Conservation (phyloP, 2,888 invertebrate species). For the Zygogramma bicolorata region DNA sequence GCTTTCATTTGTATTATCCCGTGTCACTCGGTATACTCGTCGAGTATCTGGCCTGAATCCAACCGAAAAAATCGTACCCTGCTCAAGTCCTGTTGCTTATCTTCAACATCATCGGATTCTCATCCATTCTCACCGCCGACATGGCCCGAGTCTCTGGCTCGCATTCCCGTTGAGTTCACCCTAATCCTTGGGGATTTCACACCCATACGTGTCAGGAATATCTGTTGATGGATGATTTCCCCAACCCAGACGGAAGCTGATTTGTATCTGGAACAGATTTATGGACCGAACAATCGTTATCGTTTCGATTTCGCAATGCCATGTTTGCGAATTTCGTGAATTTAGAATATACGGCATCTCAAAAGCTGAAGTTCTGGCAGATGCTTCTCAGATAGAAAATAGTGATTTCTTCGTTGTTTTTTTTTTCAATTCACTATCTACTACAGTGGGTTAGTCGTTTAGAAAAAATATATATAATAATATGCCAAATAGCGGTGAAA, state of each 20-base stretch:
- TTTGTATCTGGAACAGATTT: constrained; percentile 18
- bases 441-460: too few species aligned
- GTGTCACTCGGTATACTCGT: too few species aligned
- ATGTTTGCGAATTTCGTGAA: background rate
- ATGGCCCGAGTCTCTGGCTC: constrained; percentile 4
- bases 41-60: background rate
- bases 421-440: too few species aligned
- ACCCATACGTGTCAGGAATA: constrained; percentile 17
- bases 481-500: too few species aligned
- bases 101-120: constrained; percentile 1
- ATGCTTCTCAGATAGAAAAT: too few species aligned
- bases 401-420: too few species aligned
- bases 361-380: too few species aligned
- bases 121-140: constrained; percentile 2
- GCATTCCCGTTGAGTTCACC: background rate
- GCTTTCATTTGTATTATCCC: too few species aligned
- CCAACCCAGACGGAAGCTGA: constrained; percentile 14
- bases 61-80: background rate
- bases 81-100: background rate
- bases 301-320: background rate
- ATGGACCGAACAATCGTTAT: background rate
- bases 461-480: too few species aligned
- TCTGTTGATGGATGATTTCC: constrained; percentile 16
- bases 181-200: constrained; percentile 11
- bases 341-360: background rate